Percentiles rank a stretch among this genome's conserved stretches.
These are phyloP conservation scores for Pharmacophagus antenor DNA, from an alignment of 2,888 invertebrate genomes.

Conservation along the genomic window DNA sequence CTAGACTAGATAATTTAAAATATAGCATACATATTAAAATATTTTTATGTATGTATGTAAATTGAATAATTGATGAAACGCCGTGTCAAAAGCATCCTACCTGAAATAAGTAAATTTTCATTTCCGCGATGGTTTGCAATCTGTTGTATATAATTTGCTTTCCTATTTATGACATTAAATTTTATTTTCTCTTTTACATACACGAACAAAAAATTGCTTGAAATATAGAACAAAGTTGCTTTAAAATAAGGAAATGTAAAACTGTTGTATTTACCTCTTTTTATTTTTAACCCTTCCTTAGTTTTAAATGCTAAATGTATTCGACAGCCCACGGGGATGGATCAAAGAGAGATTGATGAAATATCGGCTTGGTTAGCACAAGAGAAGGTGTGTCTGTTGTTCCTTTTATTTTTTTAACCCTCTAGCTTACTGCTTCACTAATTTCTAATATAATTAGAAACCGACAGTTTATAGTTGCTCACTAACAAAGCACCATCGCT, in stretches of 20 bases:
- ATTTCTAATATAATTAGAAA: background rate
- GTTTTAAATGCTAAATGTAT: constrained; percentile 40
- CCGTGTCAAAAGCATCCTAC: too few species aligned
- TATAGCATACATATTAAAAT: too few species aligned
- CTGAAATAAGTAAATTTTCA: too few species aligned
- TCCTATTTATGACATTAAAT: background rate
- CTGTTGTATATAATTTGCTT: too few species aligned
- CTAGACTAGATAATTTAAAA: too few species aligned
- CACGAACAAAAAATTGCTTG: too few species aligned
- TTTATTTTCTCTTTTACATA: background rate
- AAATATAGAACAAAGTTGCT: background rate
- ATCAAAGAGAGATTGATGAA: constrained; percentile 95
- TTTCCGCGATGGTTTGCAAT: too few species aligned
- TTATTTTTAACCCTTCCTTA: constrained; percentile 34
- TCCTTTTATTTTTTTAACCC: constrained; percentile 31
- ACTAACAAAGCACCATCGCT: background rate
- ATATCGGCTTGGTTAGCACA: constrained; percentile 96
- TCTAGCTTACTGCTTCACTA: background rate
- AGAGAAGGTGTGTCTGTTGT: constrained; percentile 83
- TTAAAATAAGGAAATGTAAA: background rate
- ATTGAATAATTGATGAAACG: too few species aligned
- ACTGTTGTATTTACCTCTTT: background rate
- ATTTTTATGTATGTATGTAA: too few species aligned
- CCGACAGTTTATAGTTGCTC: background rate
- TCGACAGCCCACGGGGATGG: constrained; percentile 77